phyloP scores from a whole-genome alignment of 1,140 invertebrate genomes.

The Brachionus paranguensis region DNA sequence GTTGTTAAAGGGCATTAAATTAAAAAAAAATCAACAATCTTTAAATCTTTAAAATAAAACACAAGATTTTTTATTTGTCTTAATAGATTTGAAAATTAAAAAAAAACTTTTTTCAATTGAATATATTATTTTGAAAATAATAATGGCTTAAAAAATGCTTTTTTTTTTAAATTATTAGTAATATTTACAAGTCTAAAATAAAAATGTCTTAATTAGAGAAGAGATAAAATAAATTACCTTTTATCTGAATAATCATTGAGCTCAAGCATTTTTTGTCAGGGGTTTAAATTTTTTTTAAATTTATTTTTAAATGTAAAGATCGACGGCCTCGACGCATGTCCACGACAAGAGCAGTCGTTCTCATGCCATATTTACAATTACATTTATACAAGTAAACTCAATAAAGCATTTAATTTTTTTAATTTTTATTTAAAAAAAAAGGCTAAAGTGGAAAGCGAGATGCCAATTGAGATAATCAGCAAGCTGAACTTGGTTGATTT shows the following conservation, averaged over 20 bases:
- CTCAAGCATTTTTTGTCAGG: not conserved
- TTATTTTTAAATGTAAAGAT: not conserved
- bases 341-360: constrained; percentile 94
- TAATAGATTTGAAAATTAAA: no score
- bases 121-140: no score
- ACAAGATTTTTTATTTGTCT: no score
- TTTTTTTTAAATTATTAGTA: no score
- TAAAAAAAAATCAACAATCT: no score
- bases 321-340: constrained; percentile 97
- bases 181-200: no score
- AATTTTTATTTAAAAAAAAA: not conserved
- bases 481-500: constrained; percentile 66
- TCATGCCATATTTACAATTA: constrained; percentile 95
- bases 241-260: not conserved
- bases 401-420: constrained; percentile 60
- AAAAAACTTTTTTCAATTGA: no score
- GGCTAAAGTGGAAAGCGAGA: constrained; percentile 44
- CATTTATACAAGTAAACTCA: constrained; percentile 70
- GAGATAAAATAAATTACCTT: not conserved
- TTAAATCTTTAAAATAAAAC: no score
- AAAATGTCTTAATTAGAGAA: not conserved
- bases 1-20: no score
- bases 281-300: not conserved
- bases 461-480: constrained; percentile 57
- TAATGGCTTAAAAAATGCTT: no score